Evolutionary conservation across 2,888 invertebrate genomes (phyloP).

Genomic region (Candidula unifasciata): DNA sequence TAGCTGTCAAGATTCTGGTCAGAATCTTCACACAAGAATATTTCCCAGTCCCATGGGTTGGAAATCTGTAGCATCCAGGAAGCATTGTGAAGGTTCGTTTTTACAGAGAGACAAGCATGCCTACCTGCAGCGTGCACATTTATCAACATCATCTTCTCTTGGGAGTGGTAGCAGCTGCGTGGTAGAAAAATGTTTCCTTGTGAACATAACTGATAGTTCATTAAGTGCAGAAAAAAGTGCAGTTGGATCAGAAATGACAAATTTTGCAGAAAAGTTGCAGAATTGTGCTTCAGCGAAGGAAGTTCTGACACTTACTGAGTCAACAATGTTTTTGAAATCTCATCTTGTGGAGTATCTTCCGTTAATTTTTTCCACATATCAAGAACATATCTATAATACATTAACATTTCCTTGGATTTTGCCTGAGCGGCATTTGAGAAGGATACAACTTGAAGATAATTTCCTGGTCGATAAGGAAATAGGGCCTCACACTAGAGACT

Average conservation of each 20-base stretch:
- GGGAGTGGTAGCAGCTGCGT: not conserved
- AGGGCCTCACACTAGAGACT: not conserved
- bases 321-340: not conserved
- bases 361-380: conserved; percentile 5
- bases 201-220: not conserved
- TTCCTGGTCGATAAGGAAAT: not conserved
- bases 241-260: not conserved
- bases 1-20: not conserved
- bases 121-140: not conserved
- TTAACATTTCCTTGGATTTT: conserved; percentile 13
- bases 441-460: not conserved
- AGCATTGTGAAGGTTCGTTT: too few relatives aligned
- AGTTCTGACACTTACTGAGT: not conserved
- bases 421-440: not conserved
- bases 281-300: conserved; percentile 12
- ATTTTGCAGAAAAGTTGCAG: not conserved
- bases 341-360: not conserved
- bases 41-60: too few relatives aligned
- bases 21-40: too few relatives aligned
- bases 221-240: not conserved
- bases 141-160: not conserved
- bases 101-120: not conserved
- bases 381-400: not conserved
- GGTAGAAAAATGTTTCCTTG: too few relatives aligned
- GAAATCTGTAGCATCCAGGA: too few relatives aligned